phyloP scores from a whole-genome alignment of 2,888 invertebrate genomes.

The Smittia aterrima region DNA sequence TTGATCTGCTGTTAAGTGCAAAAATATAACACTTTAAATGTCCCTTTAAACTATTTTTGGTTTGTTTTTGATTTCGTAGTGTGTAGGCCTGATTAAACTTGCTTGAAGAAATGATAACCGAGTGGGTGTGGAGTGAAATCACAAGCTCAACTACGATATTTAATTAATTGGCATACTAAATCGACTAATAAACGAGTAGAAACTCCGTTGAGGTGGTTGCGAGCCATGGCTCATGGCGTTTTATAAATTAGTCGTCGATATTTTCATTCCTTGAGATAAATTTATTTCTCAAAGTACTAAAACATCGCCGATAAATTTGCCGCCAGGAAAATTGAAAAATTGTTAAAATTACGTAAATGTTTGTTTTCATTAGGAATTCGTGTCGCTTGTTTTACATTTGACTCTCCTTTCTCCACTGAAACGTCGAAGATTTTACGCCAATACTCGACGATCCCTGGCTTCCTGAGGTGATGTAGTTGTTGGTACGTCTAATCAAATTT shows the following conservation, averaged over 20 bases:
- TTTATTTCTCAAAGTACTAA: too few relatives aligned
- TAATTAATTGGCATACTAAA: too few relatives aligned
- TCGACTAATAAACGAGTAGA: too few relatives aligned
- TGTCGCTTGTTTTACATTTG: slow-evolving; percentile 36
- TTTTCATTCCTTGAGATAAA: too few relatives aligned
- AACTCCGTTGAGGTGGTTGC: too few relatives aligned
- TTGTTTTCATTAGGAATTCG: slow-evolving; percentile 22
- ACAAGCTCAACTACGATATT: not conserved
- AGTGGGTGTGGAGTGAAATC: not conserved
- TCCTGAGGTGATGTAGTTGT: slow-evolving; percentile 51
- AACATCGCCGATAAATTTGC: not conserved
- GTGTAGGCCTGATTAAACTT: not conserved
- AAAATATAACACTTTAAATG: slow-evolving; percentile 27
- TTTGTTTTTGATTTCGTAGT: slow-evolving; percentile 10
- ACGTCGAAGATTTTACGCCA: slow-evolving; percentile 55
- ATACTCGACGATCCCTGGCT: slow-evolving; percentile 55
- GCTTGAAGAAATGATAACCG: not conserved
- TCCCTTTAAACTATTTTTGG: slow-evolving; percentile 5
- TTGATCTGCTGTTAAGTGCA: slow-evolving; percentile 36
- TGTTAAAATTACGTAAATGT: not conserved
- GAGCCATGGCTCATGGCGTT: too few relatives aligned
- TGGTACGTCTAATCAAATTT: slow-evolving; percentile 54
- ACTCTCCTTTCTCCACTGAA: slow-evolving; percentile 54
- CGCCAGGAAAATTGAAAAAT: not conserved
- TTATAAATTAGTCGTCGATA: too few relatives aligned